These are phyloP conservation scores for Parnassius apollo DNA, from an alignment of 2,888 invertebrate genomes.

Conservation along the genomic window DNA sequence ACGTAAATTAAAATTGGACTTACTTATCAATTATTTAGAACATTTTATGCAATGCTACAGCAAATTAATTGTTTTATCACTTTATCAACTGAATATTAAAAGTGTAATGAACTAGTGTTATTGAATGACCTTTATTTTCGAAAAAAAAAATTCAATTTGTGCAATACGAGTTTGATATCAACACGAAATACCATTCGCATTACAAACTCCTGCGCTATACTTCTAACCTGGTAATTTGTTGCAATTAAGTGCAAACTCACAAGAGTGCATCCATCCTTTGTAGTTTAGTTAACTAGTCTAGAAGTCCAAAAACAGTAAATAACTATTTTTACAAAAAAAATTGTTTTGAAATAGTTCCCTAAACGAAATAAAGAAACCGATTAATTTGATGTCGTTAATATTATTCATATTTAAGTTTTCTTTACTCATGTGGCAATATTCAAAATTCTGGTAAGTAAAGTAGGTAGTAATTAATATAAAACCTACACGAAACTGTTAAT, in stretches of 20 bases:
- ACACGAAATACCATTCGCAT: constrained; percentile 19
- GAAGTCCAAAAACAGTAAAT: too few relatives aligned
- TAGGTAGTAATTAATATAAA: too few relatives aligned
- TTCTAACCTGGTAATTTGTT: constrained; percentile 63
- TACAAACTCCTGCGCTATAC: constrained; percentile 39
- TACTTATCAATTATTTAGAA: too few relatives aligned
- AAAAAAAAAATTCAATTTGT: neutral
- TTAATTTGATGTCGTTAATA: too few relatives aligned
- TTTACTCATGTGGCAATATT: too few relatives aligned
- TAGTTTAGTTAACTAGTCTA: too few relatives aligned
- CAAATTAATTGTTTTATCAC: constrained; percentile 5
- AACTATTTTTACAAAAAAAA: too few relatives aligned
- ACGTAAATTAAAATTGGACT: too few relatives aligned
- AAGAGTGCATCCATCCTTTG: neutral
- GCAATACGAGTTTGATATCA: neutral
- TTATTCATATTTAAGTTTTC: too few relatives aligned
- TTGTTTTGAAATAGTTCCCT: too few relatives aligned
- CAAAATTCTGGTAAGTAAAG: too few relatives aligned
- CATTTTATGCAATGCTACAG: neutral
- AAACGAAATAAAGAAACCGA: too few relatives aligned
- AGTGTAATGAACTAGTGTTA: constrained; percentile 21
- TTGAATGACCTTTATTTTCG: constrained; percentile 19
- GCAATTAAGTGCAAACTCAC: constrained; percentile 63
- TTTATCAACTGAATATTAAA: constrained; percentile 5
- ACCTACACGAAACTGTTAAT: constrained; percentile 43